phyloP scores from a whole-genome alignment of 1,140 invertebrate species.

The Musca domestica region DNA sequence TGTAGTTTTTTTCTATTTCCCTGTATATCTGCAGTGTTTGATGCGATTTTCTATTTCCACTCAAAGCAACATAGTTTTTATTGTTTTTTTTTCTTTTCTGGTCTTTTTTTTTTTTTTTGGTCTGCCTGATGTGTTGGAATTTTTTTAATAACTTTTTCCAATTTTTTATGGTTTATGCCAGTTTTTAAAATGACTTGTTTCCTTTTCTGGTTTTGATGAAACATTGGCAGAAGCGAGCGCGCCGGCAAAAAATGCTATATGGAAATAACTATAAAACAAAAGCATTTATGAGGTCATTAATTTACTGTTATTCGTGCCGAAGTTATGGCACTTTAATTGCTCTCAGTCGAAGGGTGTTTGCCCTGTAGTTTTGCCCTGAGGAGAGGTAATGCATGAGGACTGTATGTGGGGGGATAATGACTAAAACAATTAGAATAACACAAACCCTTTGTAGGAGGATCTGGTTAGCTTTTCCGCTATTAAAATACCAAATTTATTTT shows the following conservation, averaged over 20 bases:
- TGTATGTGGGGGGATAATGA: no score
- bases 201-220: neutral
- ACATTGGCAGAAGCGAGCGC: neutral
- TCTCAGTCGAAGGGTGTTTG: neutral
- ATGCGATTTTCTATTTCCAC: constrained; percentile 4
- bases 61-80: neutral
- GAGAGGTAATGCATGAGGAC: no score
- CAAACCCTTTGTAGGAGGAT: no score
- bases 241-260: neutral
- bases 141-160: constrained; percentile 17
- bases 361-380: no score
- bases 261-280: no score
- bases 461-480: no score
- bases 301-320: constrained; percentile 6
- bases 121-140: constrained; percentile 2
- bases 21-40: no score
- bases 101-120: neutral
- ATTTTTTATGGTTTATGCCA: neutral
- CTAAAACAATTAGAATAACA: no score
- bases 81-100: neutral
- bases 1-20: no score
- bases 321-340: neutral
- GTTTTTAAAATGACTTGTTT: constrained; percentile 18
- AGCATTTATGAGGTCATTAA: constrained; percentile 19
- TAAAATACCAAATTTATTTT: no score